Base-by-base conservation (phyloP, 1,140 invertebrate species). In the Drosophila cardini region DNA sequence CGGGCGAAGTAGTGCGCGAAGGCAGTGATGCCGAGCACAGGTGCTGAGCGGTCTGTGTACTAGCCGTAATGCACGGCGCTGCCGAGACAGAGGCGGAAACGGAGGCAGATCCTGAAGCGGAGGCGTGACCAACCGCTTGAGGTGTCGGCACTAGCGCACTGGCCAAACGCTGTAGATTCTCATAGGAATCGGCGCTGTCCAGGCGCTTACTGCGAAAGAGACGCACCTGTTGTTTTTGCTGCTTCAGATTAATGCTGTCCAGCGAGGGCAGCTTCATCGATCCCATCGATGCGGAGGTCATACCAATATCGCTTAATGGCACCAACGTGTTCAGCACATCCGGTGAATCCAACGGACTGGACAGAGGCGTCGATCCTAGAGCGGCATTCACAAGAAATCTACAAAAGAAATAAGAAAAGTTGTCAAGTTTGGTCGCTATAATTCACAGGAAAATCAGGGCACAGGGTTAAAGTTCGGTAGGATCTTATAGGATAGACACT, bases 1-100 rank as follows among this genome's bases (percentile, higher is more conserved):
- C 94, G 13, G 94, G 94, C 15, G 95, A 95, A 73, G 94, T 96
- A 75, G 96, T 93, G 6, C 96, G 96, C 57, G 95, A 96, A 50
- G 95, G 95, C 42, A 95, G 93, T 76, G 95, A 92, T 80, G 95
- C 93, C 5, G 93, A 93, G 6, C 91, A 92, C 78, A 93, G 93
- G 62, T 96, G 95, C 90, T 95, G 95, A 50, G 95, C 94, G 87
- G 95, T 95, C 78, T 95, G 95, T 92, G 95, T 96, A 93, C 74
- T 87, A 16, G 69, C 69, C 34, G 26, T 64, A 18, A 60, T 62
- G 26, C 30, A 36, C 2, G 56, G 60, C 10, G 48, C 5, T 64
- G 60, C 70, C 8, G 42, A 34, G 18, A 75, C 77, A 4, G 60
- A 63, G 9, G 30, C 34, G n/a, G 60, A 52, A 18, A 38, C 60